phyloP scores from a whole-genome alignment of 2,888 invertebrate genomes.

The Phengaris arion region DNA sequence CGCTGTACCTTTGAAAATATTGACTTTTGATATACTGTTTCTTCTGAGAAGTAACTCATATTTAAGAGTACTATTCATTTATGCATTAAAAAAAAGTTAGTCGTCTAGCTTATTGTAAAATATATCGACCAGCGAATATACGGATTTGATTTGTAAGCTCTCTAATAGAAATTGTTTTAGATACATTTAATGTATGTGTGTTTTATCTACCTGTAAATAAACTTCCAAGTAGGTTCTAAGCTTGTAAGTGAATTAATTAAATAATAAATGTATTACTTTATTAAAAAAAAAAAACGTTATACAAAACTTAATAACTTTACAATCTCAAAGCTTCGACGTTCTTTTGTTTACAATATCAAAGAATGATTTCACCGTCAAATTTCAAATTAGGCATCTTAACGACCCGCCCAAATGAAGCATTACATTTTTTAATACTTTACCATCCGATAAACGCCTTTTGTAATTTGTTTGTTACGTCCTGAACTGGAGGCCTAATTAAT shows the following conservation, averaged over 20 bases:
- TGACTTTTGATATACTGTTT: too few relatives aligned
- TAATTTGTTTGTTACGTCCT: constrained; percentile 13
- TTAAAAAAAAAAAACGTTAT: not conserved
- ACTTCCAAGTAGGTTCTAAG: not conserved
- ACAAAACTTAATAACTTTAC: not conserved
- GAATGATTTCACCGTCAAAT: not conserved
- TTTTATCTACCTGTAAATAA: not conserved
- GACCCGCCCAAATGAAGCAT: constrained; percentile 4
- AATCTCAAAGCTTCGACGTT: not conserved
- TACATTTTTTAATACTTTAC: constrained; percentile 1
- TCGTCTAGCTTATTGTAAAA: too few relatives aligned
- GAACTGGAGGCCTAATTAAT: constrained; percentile 10
- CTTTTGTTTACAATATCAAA: constrained; percentile 13
- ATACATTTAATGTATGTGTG: too few relatives aligned
- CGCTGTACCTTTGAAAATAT: too few relatives aligned
- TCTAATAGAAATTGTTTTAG: too few relatives aligned
- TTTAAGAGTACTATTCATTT: too few relatives aligned
- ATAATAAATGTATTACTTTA: not conserved
- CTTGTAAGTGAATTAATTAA: not conserved
- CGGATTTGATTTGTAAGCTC: too few relatives aligned
- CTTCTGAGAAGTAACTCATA: too few relatives aligned
- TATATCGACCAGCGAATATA: too few relatives aligned
- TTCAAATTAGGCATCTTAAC: constrained; percentile 8
- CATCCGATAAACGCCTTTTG: not conserved
- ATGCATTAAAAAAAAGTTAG: too few relatives aligned